These are phyloP conservation scores for Physella acuta DNA, from an alignment of 1,140 invertebrate species.

Conservation along the genomic window DNA sequence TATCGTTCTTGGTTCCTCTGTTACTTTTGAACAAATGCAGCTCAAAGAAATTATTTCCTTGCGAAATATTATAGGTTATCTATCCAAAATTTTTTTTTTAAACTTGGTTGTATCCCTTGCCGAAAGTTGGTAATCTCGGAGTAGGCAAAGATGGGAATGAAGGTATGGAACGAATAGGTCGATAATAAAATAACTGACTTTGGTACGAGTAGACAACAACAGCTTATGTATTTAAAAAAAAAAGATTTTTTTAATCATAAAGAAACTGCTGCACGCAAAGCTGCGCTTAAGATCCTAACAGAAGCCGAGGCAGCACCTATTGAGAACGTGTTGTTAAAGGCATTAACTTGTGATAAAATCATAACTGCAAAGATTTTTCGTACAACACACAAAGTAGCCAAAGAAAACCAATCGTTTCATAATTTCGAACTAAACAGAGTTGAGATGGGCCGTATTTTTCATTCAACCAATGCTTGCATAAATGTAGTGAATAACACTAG, in stretches of 20 bases:
- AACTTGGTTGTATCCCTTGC: background rate
- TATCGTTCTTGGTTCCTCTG: conserved; percentile 1
- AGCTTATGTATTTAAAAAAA: background rate
- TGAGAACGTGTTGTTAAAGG: background rate
- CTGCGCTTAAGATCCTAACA: conserved; percentile 1
- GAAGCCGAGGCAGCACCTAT: background rate
- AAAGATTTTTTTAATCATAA: background rate
- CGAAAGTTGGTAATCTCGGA: background rate
- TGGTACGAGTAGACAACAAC: background rate
- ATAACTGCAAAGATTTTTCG: background rate
- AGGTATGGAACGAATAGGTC: background rate
- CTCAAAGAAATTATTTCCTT: background rate
- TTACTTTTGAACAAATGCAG: background rate
- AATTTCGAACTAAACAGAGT: conserved; percentile 6
- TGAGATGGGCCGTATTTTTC: background rate
- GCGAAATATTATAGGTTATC: background rate
- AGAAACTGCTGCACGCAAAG: background rate
- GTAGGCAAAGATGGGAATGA: conserved; percentile 2
- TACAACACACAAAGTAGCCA: background rate
- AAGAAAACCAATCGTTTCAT: conserved; percentile 5
- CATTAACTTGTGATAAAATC: background rate
- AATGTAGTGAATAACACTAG: conserved; percentile 3
- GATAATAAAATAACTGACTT: background rate
- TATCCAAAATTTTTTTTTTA: background rate
- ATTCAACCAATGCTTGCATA: conserved; percentile 10